Conservation (phyloP, 2,113 vertebrate genomes). For the Vombatus ursinus region DNA sequence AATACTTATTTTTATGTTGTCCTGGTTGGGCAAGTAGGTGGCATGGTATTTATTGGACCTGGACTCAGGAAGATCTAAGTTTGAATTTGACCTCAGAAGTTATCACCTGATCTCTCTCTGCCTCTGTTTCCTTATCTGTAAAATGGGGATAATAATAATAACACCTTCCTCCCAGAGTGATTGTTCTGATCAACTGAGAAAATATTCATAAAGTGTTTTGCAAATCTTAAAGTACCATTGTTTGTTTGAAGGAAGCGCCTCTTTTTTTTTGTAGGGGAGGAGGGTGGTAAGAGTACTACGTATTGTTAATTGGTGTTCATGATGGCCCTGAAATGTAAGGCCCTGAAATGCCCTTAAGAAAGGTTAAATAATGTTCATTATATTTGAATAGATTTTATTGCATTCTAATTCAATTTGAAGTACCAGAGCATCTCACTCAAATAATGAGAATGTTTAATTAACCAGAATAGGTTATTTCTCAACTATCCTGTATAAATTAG, state of each 20-base stretch:
- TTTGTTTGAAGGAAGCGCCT: not conserved
- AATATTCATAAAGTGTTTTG: not conserved
- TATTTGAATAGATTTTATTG: not conserved
- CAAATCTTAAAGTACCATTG: not conserved
- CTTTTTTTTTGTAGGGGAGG: not conserved
- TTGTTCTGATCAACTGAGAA: not conserved
- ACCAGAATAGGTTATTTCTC: not conserved
- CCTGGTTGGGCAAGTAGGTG: not conserved
- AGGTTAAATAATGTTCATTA: not conserved
- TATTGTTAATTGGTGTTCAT: not conserved
- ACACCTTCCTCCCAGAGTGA: not conserved
- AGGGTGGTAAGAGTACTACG: not conserved
- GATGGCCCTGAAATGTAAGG: not conserved
- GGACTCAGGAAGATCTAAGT: not conserved
- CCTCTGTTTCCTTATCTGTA: not conserved
- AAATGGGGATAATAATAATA: not conserved
- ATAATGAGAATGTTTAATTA: constrained; percentile 1
- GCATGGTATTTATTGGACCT: not conserved
- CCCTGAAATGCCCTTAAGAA: not conserved
- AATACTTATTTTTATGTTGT: not conserved
- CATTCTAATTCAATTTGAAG: not conserved
- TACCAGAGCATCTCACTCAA: not conserved
- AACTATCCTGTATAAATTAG: not conserved
- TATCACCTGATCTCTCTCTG: not conserved
- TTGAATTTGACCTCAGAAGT: not conserved